Percentiles rank a stretch among this genome's conserved stretches.
phyloP scores from a whole-genome alignment of 1,140 invertebrate genomes.

The Conus ventricosus region DNA sequence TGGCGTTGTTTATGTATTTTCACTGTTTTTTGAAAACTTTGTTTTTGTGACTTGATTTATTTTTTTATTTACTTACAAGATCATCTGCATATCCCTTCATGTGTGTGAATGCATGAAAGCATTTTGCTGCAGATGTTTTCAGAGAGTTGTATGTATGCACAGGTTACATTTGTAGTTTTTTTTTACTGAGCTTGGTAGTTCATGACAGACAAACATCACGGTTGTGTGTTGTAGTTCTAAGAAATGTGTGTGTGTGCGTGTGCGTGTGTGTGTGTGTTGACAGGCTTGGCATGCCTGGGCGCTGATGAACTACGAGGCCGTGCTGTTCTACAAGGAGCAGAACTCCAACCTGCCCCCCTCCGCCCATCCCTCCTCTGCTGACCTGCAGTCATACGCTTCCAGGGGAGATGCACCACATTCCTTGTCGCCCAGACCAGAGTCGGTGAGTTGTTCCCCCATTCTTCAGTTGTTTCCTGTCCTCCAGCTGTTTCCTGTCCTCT shows the following conservation, averaged over 20 bases:
- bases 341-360: conserved; percentile 19
- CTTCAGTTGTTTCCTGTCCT: too few species aligned
- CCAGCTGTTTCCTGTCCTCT: too few species aligned
- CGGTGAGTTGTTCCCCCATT: conserved; percentile 25
- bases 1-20: not conserved
- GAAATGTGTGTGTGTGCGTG: not conserved
- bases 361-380: conserved; percentile 38
- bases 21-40: too few species aligned
- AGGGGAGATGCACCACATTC: conserved; percentile 23
- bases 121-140: too few species aligned
- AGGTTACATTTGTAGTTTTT: too few species aligned
- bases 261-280: conserved; percentile 75
- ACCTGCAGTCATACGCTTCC: conserved; percentile 32
- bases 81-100: not conserved
- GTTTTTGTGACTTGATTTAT: too few species aligned
- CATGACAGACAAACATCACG: too few species aligned
- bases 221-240: too few species aligned
- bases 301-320: conserved; percentile 98
- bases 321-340: conserved; percentile 90
- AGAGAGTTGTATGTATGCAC: too few species aligned
- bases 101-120: not conserved
- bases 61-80: too few species aligned
- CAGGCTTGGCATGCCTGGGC: conserved; percentile 99
- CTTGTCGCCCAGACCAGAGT: conserved; percentile 45
- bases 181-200: too few species aligned